Evolutionary conservation across 2,888 invertebrate species (phyloP), one percentile per base, ranked within the genome.

Genomic region (Platycnemis pennipes): DNA sequence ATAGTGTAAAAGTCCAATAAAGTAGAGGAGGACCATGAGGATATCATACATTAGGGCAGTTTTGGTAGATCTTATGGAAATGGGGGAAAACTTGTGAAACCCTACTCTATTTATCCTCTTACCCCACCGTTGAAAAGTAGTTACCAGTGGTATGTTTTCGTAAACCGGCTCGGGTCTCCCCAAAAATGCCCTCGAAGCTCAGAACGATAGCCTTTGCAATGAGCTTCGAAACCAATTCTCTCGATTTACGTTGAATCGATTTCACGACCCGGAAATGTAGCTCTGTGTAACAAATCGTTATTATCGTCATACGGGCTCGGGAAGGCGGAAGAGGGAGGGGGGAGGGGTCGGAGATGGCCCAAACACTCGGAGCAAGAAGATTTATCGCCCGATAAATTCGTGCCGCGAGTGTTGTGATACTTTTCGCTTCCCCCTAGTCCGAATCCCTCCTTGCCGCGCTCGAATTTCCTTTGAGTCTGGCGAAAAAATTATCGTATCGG

Each of bases 361-460:
- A 77, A 77, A 77, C 77, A 77, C 16, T 77, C 77, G 77, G 77
- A 19, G 49, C 37, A 37, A 77, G 11, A 13, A 37, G 77, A 77
- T 77, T 77, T 77, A 77, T 77, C 37, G 77, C 13, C 77, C 77
- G 77, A 77, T 77, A 77, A 77, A 77, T 77, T 37, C 77, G 77
- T 37, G 37, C 77, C 37, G 31, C 13, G 31, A 77, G n/a, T 37
- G 37, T 63, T 63, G 77, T 31, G 77, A 77, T 37, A 37, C 63
- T 77, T 77, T 77, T 77, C 37, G 13, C 37, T 77, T 63, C 26
- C 63, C 63, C n/a, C 31, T 63, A 11, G 37, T 77, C 77, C 31
- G 37, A 31, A n/a, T n/a, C n/a, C n/a, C n/a, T n/a, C n/a, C n/a
- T n/a, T n/a, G n/a, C 77, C 11, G 77, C 37, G 8, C 37, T 77